Evolutionary conservation across 2,797 vertebrate species (phyloP), one percentile per base, ranked within the genome.

Genomic region (Gadopsis bispinosus): DNA sequence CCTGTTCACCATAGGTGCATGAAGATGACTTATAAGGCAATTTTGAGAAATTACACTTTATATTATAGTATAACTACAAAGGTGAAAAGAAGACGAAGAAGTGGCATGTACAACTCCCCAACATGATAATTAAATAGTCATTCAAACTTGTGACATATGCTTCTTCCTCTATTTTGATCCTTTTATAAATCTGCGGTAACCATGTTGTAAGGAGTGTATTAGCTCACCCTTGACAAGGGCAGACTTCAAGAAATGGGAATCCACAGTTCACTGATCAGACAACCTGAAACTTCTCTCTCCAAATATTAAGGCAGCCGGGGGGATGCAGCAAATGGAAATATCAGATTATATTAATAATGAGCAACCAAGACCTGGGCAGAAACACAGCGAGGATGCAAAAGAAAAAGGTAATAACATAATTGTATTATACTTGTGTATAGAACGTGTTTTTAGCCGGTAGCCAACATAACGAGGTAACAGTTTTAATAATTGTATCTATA

Each of bases 301-400:
- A 43, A 33, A 43, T 20, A 20, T 16, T 14, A 43, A 20, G 7
- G 22, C 26, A 47, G 55, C 14, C 5, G 53, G n/a, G 3, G 1
- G 11, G 22, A 53, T 68, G 65, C 50, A 75, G 45, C 59, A 12
- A 50, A 54, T 55, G 7, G 59, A 73, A n/a, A 56, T 47, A 31
- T 0, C 3, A 0, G 60, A 80, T n/a, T 77, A 87, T 43, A 4
- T 69, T 0, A 82, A 89, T 0, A 82, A 89, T 53, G 47, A 83
- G 33, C 9, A 0, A 35, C 78, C 51, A 8, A 47, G 55, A 45
- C 9, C 0, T 20, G 7, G 1, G 4, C 11, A 37, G 45, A 61
- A 29, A 13, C 0, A 0, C 10, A 10, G 31, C 1, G 16, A 11
- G 8, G 29, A 69, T 2, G 11, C 7, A 41, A 58, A 72, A 31